These are phyloP conservation scores for Eremophila alpestris DNA, from an alignment of 2,797 vertebrate genomes.

Conservation along the genomic window DNA sequence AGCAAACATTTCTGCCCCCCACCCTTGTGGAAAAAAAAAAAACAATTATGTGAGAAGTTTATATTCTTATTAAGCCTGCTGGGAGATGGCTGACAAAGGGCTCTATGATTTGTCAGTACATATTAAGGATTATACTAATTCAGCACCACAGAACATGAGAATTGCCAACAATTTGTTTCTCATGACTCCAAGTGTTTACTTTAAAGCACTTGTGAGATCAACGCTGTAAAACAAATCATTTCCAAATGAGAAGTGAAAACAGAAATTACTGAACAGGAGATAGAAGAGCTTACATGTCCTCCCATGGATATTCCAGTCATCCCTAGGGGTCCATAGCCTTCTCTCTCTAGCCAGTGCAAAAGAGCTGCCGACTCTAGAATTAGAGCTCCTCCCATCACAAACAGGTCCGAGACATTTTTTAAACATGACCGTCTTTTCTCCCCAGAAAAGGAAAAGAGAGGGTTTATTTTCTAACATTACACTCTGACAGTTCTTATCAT, in stretches of 20 bases:
- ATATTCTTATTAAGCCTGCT: neutral
- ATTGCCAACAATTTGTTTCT: slow-evolving; percentile 7
- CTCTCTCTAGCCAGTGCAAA: slow-evolving; percentile 92
- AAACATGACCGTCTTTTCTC: slow-evolving; percentile 90
- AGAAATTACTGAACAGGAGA: slow-evolving; percentile 35
- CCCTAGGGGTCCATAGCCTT: slow-evolving; percentile 94
- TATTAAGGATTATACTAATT: slow-evolving; percentile 1
- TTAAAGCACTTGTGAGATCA: slow-evolving; percentile 2
- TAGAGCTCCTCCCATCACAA: slow-evolving; percentile 97
- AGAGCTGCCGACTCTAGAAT: slow-evolving; percentile 93
- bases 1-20: neutral
- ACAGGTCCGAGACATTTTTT: slow-evolving; percentile 96
- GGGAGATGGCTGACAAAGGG: neutral
- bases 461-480: slow-evolving; percentile 44
- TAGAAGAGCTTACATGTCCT: slow-evolving; percentile 89
- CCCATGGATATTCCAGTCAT: slow-evolving; percentile 99
- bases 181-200: neutral
- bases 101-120: neutral
- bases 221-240: neutral
- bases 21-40: neutral
- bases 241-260: slow-evolving; percentile 18
- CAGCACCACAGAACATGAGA: slow-evolving; percentile 9
- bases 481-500: slow-evolving; percentile 17
- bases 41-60: neutral
- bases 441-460: slow-evolving; percentile 67